Evolutionary conservation across 2,113 vertebrate genomes (phyloP).

Genomic region (Anarhynchus alexandrinus): DNA sequence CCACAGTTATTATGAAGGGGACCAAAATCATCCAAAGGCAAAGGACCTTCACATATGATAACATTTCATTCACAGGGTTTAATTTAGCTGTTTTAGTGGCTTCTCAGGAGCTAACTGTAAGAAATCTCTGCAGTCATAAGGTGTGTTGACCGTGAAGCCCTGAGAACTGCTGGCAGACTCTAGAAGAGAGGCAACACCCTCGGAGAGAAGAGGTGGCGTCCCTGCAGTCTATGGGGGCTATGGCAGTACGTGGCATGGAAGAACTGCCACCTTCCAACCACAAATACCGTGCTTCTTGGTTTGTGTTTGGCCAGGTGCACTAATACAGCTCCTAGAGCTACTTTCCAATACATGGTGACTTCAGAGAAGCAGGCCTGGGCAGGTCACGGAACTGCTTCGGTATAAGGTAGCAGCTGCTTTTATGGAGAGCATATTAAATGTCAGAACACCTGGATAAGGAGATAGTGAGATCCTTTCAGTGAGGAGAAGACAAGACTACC

Average conservation of each 20-base stretch:
- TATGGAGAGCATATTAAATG: neutral
- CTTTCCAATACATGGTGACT: neutral
- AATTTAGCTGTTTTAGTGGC: neutral
- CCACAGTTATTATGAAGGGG: neutral
- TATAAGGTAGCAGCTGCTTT: neutral
- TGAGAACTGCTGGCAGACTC: neutral
- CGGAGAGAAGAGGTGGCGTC: neutral
- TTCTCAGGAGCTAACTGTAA: neutral
- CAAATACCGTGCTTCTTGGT: neutral
- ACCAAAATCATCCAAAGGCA: neutral
- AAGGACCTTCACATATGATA: neutral
- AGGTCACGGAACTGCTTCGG: neutral
- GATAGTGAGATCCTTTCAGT: neutral
- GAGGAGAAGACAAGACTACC: neutral
- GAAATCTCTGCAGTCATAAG: neutral
- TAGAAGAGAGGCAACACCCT: neutral
- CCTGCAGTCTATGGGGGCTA: neutral
- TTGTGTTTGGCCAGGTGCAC: neutral
- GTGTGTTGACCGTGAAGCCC: neutral
- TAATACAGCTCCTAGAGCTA: neutral
- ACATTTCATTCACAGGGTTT: neutral
- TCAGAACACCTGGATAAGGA: neutral
- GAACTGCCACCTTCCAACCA: neutral
- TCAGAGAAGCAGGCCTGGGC: neutral
- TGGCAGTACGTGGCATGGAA: neutral